Evolutionary conservation across 2,888 invertebrate species (phyloP).

Genomic region (Neoitamus cyanurus): DNA sequence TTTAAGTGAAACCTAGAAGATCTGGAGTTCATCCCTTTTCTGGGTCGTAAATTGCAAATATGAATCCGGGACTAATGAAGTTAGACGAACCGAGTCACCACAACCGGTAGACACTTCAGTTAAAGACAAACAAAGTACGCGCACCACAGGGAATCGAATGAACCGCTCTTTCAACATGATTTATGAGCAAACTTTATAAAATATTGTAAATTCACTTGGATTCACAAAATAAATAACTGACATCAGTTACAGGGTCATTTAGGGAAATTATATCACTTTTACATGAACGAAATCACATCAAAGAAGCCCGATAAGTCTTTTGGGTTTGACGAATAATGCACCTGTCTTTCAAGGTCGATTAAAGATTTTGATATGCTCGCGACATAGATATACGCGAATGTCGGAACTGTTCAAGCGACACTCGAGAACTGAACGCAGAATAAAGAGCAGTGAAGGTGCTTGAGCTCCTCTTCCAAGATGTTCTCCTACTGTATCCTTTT

Average conservation of each 20-base stretch:
- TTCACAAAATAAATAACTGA: neutral
- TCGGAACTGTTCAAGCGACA: neutral
- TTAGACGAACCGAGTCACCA: neutral
- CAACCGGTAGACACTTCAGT: neutral
- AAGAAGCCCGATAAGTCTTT: neutral
- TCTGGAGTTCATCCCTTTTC: neutral
- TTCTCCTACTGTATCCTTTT: neutral
- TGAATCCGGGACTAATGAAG: neutral
- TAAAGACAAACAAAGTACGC: neutral
- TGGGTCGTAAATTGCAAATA: neutral
- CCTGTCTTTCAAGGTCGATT: neutral
- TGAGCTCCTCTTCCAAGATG: neutral
- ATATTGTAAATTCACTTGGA: neutral
- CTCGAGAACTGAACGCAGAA: neutral
- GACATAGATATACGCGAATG: neutral
- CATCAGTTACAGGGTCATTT: neutral
- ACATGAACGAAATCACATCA: neutral
- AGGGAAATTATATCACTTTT: neutral
- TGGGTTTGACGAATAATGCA: neutral
- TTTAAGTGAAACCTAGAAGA: neutral
- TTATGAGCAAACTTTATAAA: neutral
- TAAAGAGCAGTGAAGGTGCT: neutral
- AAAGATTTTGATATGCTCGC: neutral
- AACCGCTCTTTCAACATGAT: neutral
- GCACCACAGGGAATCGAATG: neutral